phyloP scores from a whole-genome alignment of 2,797 vertebrate species.

The Prunella strophiata region DNA sequence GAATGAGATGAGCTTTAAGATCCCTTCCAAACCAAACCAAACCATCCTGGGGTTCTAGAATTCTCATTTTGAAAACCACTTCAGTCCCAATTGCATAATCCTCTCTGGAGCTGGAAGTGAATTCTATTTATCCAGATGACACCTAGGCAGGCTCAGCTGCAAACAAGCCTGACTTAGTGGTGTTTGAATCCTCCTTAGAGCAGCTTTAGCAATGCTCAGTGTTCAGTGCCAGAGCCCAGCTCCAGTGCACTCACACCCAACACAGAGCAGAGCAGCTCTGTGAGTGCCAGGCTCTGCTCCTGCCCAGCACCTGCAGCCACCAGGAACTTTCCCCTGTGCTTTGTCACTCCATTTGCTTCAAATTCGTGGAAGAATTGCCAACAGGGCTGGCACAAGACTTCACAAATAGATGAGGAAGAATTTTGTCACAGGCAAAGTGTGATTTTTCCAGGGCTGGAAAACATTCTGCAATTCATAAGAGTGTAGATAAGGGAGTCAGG shows the following conservation, averaged over 20 bases:
- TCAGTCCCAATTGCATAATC: background rate
- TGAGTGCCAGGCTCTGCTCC: background rate
- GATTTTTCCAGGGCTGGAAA: background rate
- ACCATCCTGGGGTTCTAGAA: background rate
- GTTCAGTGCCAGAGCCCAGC: background rate
- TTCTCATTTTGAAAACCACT: background rate
- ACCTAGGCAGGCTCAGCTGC: background rate
- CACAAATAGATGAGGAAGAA: background rate
- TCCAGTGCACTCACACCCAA: background rate
- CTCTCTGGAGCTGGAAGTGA: background rate
- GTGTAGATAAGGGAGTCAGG: background rate
- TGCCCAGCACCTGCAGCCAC: background rate
- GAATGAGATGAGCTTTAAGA: no score
- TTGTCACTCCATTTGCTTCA: background rate
- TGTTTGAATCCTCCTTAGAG: background rate
- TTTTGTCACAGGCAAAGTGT: background rate
- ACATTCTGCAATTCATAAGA: background rate
- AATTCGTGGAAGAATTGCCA: background rate
- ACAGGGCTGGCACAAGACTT: fast-evolving
- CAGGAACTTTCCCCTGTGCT: fast-evolving
- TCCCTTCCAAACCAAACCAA: background rate
- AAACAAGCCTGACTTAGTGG: background rate
- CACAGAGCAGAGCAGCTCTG: background rate
- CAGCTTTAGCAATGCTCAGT: background rate
- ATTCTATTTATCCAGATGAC: background rate